Base-by-base conservation (phyloP, 2,888 invertebrate species). In the Anthoptus insignis region DNA sequence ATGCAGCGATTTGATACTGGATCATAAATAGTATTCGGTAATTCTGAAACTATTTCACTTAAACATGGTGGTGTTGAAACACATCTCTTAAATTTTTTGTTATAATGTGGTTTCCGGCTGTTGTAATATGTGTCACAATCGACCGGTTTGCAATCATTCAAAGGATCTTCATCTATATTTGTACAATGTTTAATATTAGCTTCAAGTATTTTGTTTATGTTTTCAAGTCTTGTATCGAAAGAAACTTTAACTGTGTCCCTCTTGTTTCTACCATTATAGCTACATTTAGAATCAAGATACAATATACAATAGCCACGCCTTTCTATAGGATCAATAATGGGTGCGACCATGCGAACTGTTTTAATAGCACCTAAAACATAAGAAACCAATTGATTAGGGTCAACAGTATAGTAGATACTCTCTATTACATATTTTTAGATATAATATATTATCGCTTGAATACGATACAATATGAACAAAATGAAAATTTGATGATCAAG, bases 61-160 rank as follows among this genome's bases (percentile, higher is more conserved):
- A 81, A 6, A 69, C 89, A 90, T 3, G 56, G 27, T 0, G 89
- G 86, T 29, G 76, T 67, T 29, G 73, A 64, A 0, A 75, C 60
- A 39, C 92, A 92, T 59, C 81, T 76, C 65, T 81, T 84, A 2
- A 71, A 64, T 16, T 73, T 74, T 19, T 64, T 74, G 72, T 78
- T 79, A 54, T 73, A 89, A 75, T 79, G 77, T 0, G 86, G 73
- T 53, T 76, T 87, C 54, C 75, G 78, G 0, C 84, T 87, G 63
- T 91, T 91, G 67, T 91, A 90, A 80, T 80, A 77, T 3, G 70
- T 68, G 11, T 89, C 90, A 76, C 91, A 92, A 58, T 87, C 74
- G 0, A 91, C 89, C 60, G 88, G 87, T 6, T 79, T 79, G 65
- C 91, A 91, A 65, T 86, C 68, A 45, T 89, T 86, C 0, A 87